Evolutionary conservation across 1,140 invertebrate species (phyloP).

Genomic region (Lucilia sericata): DNA sequence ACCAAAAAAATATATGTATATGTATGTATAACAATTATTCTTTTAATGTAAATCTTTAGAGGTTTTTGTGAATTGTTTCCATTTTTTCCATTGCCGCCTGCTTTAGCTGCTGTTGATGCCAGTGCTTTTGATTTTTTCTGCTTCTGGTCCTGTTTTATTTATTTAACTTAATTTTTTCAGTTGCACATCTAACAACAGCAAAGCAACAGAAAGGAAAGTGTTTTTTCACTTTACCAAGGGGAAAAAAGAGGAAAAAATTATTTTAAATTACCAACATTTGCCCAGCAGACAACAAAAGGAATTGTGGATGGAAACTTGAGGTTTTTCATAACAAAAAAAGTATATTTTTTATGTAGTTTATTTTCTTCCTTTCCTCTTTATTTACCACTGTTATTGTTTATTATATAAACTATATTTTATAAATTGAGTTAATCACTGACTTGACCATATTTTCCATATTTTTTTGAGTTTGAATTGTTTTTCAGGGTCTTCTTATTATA

Average conservation of each 20-base stretch:
- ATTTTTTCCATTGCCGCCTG: not conserved
- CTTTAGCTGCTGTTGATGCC: not conserved
- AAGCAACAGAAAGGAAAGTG: not conserved
- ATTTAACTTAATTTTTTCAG: slow-evolving; percentile 17
- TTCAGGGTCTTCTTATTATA: not conserved
- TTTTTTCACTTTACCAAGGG: not conserved
- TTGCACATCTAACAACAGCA: not conserved
- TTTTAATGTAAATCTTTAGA: slow-evolving; percentile 25
- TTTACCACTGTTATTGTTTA: no score
- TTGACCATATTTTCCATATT: not conserved
- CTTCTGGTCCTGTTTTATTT: not conserved
- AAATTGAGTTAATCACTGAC: slow-evolving; percentile 26
- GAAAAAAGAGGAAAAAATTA: not conserved
- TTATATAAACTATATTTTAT: not conserved
- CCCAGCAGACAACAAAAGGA: not conserved
- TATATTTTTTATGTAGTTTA: not conserved
- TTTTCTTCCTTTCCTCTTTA: no score
- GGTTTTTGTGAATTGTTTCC: not conserved
- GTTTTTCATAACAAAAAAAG: not conserved
- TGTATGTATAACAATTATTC: slow-evolving; percentile 1
- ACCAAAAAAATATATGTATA: not conserved
- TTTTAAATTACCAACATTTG: not conserved
- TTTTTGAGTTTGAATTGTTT: not conserved
- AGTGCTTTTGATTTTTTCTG: not conserved
- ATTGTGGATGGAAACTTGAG: not conserved